Evolutionary conservation across 2,113 vertebrate genomes (phyloP).

Genomic region (Raja brachyura): DNA sequence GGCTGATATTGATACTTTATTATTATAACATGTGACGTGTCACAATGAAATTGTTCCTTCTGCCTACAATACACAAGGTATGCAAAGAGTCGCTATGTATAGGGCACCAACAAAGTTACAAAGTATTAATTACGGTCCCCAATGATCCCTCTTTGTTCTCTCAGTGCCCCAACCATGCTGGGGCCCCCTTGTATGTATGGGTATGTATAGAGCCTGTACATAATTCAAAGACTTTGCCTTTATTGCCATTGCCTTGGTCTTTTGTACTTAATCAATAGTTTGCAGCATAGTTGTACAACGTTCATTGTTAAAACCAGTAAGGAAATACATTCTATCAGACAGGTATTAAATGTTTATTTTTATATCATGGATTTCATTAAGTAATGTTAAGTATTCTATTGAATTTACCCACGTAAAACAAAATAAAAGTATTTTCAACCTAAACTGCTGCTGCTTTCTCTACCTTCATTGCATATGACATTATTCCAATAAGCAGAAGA

Average conservation of each 20-base stretch:
- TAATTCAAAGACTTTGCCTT: neutral
- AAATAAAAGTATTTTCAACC: neutral
- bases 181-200: no score
- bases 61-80: no score
- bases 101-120: no score
- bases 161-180: no score
- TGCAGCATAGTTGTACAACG: neutral
- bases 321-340: neutral
- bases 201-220: no score
- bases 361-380: neutral
- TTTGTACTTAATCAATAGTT: neutral
- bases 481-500: neutral
- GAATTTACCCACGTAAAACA: neutral
- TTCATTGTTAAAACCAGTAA: neutral
- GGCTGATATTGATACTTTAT: neutral
- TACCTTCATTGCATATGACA: neutral
- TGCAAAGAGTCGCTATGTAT: no score
- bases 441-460: neutral
- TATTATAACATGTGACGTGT: no score
- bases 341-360: neutral
- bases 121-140: no score
- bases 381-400: neutral
- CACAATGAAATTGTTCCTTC: no score
- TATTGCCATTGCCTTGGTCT: neutral
- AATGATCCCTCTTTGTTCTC: no score